These are phyloP conservation scores for Anguilla marmorata DNA, from an alignment of 2,797 vertebrate species.

Conservation along the genomic window DNA sequence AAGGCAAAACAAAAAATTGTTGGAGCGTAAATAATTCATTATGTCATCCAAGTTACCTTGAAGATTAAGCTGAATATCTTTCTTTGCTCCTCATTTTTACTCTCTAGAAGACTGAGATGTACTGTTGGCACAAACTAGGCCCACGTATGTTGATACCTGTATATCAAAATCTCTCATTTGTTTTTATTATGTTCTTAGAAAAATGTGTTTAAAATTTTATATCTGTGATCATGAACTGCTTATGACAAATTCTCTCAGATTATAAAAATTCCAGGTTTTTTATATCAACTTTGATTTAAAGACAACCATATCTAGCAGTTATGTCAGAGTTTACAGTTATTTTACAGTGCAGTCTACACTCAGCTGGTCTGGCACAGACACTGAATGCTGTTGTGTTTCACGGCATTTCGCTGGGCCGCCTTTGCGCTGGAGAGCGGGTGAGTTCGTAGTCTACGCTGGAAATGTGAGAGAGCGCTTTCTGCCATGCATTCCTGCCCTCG, in stretches of 20 bases:
- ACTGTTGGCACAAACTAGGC: background rate
- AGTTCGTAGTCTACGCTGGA: background rate
- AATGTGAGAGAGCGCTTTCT: constrained; percentile 28
- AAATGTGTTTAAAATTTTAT: background rate
- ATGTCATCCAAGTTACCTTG: background rate
- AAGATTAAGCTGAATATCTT: background rate
- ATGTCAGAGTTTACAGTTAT: background rate
- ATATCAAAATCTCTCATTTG: background rate
- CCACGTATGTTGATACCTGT: background rate
- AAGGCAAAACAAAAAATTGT: background rate
- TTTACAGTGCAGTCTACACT: background rate
- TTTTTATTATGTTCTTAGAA: background rate
- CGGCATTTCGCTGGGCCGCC: background rate
- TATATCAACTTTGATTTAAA: background rate
- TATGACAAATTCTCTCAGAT: background rate
- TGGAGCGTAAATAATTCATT: background rate
- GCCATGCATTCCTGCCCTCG: constrained; percentile 9
- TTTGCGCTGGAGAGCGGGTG: background rate
- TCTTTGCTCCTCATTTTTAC: background rate
- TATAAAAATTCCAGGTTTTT: background rate
- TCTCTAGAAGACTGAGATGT: background rate
- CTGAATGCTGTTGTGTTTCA: background rate
- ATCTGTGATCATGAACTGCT: background rate
- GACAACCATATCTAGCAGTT: background rate
- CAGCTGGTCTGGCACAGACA: background rate